phyloP scores from a whole-genome alignment of 2,888 invertebrate genomes.

The Drosophila rellima region DNA sequence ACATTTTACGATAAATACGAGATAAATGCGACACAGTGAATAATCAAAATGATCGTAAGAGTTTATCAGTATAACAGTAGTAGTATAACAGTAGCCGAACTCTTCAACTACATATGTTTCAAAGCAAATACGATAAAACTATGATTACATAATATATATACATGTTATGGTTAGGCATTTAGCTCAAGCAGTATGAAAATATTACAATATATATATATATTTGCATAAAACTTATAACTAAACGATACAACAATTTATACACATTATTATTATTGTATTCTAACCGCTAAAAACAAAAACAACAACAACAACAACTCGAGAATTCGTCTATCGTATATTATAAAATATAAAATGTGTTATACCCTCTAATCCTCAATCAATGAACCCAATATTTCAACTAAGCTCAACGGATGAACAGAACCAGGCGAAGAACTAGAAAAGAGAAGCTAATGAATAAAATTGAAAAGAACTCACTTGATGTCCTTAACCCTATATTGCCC shows the following conservation, averaged over 20 bases:
- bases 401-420: slow-evolving; percentile 45
- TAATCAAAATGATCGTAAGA: slow-evolving; percentile 19
- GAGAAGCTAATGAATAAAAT: neutral
- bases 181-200: slow-evolving; percentile 68
- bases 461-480: slow-evolving; percentile 64
- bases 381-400: slow-evolving; percentile 21
- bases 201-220: slow-evolving; percentile 44
- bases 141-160: slow-evolving; percentile 31
- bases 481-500: slow-evolving; percentile 50
- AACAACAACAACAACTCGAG: slow-evolving; percentile 39
- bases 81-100: slow-evolving; percentile 27
- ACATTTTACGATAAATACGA: slow-evolving; percentile 32
- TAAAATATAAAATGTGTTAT: slow-evolving; percentile 35
- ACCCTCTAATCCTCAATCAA: neutral
- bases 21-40: slow-evolving; percentile 17
- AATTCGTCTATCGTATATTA: slow-evolving; percentile 55
- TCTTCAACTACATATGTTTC: slow-evolving; percentile 45
- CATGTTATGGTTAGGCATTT: slow-evolving; percentile 72
- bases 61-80: slow-evolving; percentile 11
- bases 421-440: neutral
- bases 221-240: slow-evolving; percentile 13
- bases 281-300: slow-evolving; percentile 52
- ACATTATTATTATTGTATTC: slow-evolving; percentile 51
- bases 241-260: slow-evolving; percentile 11
- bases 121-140: slow-evolving; percentile 41